phyloP scores from a whole-genome alignment of 2,888 invertebrate species.

The Netelia inedita region DNA sequence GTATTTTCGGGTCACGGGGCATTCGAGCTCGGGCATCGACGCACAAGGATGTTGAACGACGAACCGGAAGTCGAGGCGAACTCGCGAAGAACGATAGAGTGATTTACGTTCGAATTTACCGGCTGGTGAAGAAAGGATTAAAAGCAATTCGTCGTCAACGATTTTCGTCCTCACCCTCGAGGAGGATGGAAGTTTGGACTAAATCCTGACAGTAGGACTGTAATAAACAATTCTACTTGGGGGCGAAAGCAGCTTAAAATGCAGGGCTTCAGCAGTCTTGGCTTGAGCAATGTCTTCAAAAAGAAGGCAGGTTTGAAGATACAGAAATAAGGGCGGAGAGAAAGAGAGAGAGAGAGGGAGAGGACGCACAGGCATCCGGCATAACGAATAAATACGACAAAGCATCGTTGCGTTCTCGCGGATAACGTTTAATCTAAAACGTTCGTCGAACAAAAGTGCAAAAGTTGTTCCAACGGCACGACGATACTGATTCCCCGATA shows the following conservation, averaged over 20 bases:
- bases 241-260: conserved; percentile 74
- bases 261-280: conserved; percentile 81
- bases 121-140: not conserved
- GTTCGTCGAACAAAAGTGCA: conserved; percentile 25
- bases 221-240: not conserved
- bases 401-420: not conserved
- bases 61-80: conserved; percentile 40
- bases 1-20: not conserved
- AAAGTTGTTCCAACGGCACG: conserved; percentile 28
- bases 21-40: not conserved
- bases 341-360: not conserved
- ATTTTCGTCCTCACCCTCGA: conserved; percentile 3
- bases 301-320: conserved; percentile 80
- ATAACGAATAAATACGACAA: conserved; percentile 1
- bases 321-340: not conserved
- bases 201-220: conserved; percentile 60
- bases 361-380: not conserved
- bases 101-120: conserved; percentile 8
- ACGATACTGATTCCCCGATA: conserved; percentile 49
- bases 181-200: conserved; percentile 64
- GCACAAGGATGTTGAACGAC: conserved; percentile 38
- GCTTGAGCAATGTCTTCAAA: conserved; percentile 81
- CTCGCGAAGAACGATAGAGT: conserved; percentile 36
- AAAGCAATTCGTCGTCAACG: not conserved
- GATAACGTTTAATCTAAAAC: conserved; percentile 25